A percentile compares a stretch with the other conserved stretches of the same genome.
Evolutionary conservation across 2,797 vertebrate genomes (phyloP).

Genomic region (Hemibagrus guttatus): DNA sequence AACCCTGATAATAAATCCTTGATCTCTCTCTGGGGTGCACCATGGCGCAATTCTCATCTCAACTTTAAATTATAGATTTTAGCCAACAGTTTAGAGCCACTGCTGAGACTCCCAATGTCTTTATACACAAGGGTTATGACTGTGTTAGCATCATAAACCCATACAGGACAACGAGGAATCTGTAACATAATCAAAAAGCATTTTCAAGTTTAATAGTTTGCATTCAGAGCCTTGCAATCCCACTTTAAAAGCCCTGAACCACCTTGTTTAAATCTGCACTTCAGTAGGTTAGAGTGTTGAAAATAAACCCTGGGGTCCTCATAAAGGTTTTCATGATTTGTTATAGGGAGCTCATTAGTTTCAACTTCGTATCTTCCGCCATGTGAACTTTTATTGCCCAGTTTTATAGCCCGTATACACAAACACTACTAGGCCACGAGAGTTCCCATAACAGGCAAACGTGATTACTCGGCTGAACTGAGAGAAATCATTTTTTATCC

Average conservation of each 20-base stretch:
- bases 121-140: background rate
- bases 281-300: slow-evolving; percentile 7
- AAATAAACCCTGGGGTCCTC: slow-evolving; percentile 29
- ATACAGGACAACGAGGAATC: background rate
- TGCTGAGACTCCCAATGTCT: background rate
- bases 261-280: slow-evolving; percentile 34
- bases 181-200: slow-evolving; percentile 24
- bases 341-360: slow-evolving; percentile 22
- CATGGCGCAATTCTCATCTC: slow-evolving; percentile 10
- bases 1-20: background rate
- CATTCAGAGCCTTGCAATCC: slow-evolving; percentile 6
- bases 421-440: slow-evolving; percentile 2
- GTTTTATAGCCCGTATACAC: slow-evolving; percentile 17
- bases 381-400: slow-evolving; percentile 12
- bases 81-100: background rate
- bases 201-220: slow-evolving; percentile 28
- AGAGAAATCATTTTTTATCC: background rate
- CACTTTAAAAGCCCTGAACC: slow-evolving; percentile 19
- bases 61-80: slow-evolving; percentile 24
- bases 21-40: background rate
- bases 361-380: background rate
- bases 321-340: slow-evolving; percentile 37
- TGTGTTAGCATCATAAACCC: slow-evolving; percentile 11
- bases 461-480: background rate
- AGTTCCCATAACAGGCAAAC: slow-evolving; percentile 1